These are phyloP conservation scores for Caenorhabditis plicata DNA, from an alignment of 2,888 invertebrate species.

Conservation along the genomic window DNA sequence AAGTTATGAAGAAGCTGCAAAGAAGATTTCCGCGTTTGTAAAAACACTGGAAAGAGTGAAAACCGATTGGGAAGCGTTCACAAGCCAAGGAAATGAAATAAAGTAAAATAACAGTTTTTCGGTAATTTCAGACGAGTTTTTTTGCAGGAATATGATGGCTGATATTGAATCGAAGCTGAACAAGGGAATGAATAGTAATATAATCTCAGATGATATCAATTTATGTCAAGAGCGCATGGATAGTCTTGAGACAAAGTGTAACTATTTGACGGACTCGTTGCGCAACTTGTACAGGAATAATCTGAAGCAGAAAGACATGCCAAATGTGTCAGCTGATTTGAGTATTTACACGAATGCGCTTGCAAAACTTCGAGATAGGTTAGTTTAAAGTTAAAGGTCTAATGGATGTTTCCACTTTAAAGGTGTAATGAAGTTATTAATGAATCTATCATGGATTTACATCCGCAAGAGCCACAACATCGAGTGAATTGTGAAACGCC, in stretches of 20 bases:
- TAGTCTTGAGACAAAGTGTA: constrained; percentile 53
- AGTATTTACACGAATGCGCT: constrained; percentile 45
- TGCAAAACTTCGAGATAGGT: constrained; percentile 36
- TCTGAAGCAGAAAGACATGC: constrained; percentile 9
- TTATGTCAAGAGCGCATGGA: constrained; percentile 52
- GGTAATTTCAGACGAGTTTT: background rate
- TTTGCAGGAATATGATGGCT: constrained; percentile 28
- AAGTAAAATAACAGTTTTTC: background rate
- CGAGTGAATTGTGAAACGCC: no score
- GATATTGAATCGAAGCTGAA: constrained; percentile 40
- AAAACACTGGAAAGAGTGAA: constrained; percentile 17
- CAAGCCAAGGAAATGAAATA: constrained; percentile 16
- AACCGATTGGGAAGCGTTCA: constrained; percentile 24
- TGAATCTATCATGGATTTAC: no score
- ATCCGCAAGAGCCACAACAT: constrained; percentile 25
- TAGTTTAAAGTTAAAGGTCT: no score
- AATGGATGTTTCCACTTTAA: no score
- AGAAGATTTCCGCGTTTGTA: constrained; percentile 27
- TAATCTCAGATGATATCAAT: constrained; percentile 44
- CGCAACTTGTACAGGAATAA: constrained; percentile 30
- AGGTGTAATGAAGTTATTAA: no score
- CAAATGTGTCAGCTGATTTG: constrained; percentile 48
- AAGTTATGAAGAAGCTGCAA: constrained; percentile 46
- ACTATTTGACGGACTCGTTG: constrained; percentile 42
- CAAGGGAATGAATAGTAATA: constrained; percentile 31